Conservation (phyloP, 2,888 invertebrate species). For the Sphinx pinastri region DNA sequence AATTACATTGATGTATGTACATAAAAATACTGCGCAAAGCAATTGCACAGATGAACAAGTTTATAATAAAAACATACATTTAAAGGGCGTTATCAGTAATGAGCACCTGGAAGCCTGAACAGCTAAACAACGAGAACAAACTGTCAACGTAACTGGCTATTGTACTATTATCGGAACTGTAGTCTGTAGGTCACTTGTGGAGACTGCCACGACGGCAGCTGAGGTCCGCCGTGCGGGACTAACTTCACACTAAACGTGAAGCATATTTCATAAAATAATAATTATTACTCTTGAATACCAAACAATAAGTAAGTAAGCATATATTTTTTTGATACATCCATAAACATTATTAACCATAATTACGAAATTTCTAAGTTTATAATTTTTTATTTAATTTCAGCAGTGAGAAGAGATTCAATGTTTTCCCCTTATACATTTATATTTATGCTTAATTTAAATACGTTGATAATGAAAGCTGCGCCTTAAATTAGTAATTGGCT, state of each 20-base stretch:
- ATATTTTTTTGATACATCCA: conserved; percentile 36
- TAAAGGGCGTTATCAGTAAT: conserved; percentile 23
- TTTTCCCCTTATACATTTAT: conserved; percentile 54
- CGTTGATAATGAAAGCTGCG: conserved; percentile 65
- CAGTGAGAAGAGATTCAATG: conserved; percentile 64
- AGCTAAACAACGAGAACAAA: conserved; percentile 19
- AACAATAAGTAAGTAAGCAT: conserved; percentile 35
- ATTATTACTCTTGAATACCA: conserved; percentile 29
- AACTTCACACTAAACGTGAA: background rate
- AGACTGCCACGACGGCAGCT: background rate
- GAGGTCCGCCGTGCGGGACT: conserved; percentile 4
- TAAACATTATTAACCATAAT: conserved; percentile 57
- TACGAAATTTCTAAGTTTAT: conserved; percentile 60
- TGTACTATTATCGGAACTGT: conserved; percentile 27
- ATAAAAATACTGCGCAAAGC: conserved; percentile 65
- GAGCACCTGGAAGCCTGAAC: conserved; percentile 24
- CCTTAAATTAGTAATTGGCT: conserved; percentile 68
- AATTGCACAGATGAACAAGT: conserved; percentile 57
- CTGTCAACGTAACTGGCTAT: conserved; percentile 8
- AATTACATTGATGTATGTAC: conserved; percentile 79
- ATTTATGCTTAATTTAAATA: conserved; percentile 53
- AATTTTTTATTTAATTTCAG: conserved; percentile 58
- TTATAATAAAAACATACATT: conserved; percentile 26
- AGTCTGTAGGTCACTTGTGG: conserved; percentile 1
- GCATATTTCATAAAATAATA: conserved; percentile 4